These are phyloP conservation scores for Neopipo cinnamomea DNA, from an alignment of 2,113 vertebrate species.

Conservation along the genomic window DNA sequence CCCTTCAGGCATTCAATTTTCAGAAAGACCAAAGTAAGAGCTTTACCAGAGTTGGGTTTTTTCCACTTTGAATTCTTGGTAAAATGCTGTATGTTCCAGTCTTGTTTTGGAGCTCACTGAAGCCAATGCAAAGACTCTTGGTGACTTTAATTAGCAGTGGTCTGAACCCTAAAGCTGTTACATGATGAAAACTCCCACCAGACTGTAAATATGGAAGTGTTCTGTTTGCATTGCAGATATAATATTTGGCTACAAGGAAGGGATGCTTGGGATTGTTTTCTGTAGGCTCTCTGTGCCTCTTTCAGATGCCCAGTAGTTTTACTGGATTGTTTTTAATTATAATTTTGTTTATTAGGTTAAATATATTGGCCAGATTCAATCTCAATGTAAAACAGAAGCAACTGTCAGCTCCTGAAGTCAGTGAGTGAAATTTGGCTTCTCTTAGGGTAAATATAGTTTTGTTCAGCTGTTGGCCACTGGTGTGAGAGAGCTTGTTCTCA, in stretches of 20 bases:
- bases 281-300: background rate
- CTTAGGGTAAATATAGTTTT: background rate
- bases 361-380: background rate
- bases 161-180: conserved; percentile 3
- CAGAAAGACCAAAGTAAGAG: background rate
- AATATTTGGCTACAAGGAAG: background rate
- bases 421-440: background rate
- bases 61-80: background rate
- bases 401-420: background rate
- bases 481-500: background rate
- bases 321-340: background rate
- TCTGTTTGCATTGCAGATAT: background rate
- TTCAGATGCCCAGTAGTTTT: background rate
- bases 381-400: background rate
- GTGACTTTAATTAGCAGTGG: conserved; percentile 29
- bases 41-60: background rate
- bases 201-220: background rate
- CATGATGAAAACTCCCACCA: background rate
- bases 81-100: background rate
- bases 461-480: background rate
- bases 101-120: background rate
- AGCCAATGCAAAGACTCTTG: background rate
- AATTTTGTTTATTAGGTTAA: background rate
- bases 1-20: background rate
- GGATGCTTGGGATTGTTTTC: conserved; percentile 3